These are phyloP conservation scores for Synanthedon myopaeformis DNA, from an alignment of 2,888 invertebrate genomes.

Conservation along the genomic window DNA sequence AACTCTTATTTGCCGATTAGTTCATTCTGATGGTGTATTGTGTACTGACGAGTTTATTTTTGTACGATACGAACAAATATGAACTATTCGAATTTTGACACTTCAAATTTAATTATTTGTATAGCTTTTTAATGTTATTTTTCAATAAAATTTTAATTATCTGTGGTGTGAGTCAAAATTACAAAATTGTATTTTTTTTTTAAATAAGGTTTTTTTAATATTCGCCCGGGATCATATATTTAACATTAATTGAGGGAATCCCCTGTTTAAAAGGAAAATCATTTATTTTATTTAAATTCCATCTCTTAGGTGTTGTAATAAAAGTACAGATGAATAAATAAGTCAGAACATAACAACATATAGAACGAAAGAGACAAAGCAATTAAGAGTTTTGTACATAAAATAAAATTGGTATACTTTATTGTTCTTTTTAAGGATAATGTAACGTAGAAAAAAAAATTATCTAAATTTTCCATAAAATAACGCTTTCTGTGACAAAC, in stretches of 20 bases:
- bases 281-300: no score
- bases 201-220: no score
- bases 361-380: constrained; percentile 14
- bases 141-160: no score
- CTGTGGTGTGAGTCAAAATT: no score
- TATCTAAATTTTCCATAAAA: constrained; percentile 44
- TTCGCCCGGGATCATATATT: no score
- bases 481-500: constrained; percentile 17
- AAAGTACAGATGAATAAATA: background rate
- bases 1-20: constrained; percentile 55
- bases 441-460: constrained; percentile 46
- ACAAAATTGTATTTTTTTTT: no score
- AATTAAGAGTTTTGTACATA: constrained; percentile 64
- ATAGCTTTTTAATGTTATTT: no score
- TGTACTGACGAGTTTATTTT: constrained; percentile 20
- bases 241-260: no score
- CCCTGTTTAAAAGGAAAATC: no score
- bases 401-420: constrained; percentile 63
- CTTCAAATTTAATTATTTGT: background rate
- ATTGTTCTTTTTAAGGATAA: constrained; percentile 37
- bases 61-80: background rate
- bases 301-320: no score
- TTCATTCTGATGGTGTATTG: constrained; percentile 16
- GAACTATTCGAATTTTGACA: no score
- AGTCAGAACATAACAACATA: constrained; percentile 4